Percentiles rank a stretch among this genome's conserved stretches.
Conservation (phyloP, 2,797 vertebrate genomes). For the Enoplosus armatus region DNA sequence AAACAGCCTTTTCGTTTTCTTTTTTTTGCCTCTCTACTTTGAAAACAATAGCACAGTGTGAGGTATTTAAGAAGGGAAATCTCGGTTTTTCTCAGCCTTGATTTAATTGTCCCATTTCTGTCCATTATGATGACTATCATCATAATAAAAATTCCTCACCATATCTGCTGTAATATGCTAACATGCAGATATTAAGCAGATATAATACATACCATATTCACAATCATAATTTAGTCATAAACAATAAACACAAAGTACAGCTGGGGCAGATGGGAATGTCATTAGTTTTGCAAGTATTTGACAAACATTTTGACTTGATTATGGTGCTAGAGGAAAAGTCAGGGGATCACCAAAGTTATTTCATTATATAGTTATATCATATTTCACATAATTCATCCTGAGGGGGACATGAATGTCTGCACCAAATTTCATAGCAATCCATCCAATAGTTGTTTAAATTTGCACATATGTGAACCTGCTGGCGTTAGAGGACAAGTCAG, state of each 20-base stretch:
- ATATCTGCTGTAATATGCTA: not conserved
- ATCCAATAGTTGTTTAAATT: not conserved
- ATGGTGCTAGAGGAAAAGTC: not conserved
- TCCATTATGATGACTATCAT: not conserved
- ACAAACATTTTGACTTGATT: not conserved
- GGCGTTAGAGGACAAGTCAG: no score
- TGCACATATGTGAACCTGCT: no score
- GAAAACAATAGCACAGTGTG: slow-evolving; percentile 2
- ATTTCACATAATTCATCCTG: no score
- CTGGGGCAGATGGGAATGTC: not conserved
- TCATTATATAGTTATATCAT: no score
- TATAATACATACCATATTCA: not conserved
- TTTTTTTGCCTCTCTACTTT: slow-evolving; percentile 2
- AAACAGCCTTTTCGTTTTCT: not conserved
- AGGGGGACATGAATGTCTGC: no score
- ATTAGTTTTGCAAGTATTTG: not conserved
- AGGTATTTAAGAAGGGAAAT: not conserved
- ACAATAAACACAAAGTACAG: not conserved
- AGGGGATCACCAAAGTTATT: not conserved
- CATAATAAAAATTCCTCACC: not conserved
- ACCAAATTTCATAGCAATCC: not conserved
- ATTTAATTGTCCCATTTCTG: not conserved
- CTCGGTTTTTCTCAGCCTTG: not conserved
- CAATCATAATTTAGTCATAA: not conserved
- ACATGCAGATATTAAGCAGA: not conserved